Percentiles rank a stretch among this genome's conserved stretches.
Evolutionary conservation across 2,113 vertebrate species (phyloP).

Genomic region (Anas platyrhynchos): DNA sequence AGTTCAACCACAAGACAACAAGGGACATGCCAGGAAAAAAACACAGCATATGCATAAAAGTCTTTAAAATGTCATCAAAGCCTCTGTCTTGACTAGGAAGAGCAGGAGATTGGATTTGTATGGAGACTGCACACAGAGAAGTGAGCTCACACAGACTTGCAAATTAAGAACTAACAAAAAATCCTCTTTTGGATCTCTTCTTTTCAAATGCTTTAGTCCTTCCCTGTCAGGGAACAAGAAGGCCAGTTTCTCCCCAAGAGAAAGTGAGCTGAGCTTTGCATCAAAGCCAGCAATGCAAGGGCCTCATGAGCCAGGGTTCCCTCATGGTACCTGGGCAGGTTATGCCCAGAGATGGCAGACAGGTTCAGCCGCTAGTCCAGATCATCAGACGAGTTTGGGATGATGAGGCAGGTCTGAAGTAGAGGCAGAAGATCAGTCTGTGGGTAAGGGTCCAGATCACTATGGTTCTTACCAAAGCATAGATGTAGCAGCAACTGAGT

Average conservation of each 20-base stretch:
- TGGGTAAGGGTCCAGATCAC: background rate
- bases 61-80: background rate
- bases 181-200: background rate
- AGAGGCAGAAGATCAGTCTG: background rate
- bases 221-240: background rate
- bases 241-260: background rate
- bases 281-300: background rate
- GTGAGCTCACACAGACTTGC: accelerated
- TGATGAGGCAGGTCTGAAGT: background rate
- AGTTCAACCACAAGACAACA: background rate
- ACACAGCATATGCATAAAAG: background rate
- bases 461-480: background rate
- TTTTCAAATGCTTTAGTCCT: background rate
- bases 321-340: background rate
- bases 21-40: background rate
- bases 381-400: background rate
- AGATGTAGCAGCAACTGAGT: background rate
- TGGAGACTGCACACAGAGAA: background rate
- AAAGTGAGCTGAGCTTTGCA: background rate
- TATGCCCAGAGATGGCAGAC: background rate
- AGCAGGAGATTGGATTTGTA: background rate
- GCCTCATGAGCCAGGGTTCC: background rate
- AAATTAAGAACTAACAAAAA: background rate
- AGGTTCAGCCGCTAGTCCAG: accelerated
- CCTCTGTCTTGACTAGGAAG: background rate